Base-by-base conservation (phyloP, 2,888 invertebrate genomes). In the Eristalis arbustorum region DNA sequence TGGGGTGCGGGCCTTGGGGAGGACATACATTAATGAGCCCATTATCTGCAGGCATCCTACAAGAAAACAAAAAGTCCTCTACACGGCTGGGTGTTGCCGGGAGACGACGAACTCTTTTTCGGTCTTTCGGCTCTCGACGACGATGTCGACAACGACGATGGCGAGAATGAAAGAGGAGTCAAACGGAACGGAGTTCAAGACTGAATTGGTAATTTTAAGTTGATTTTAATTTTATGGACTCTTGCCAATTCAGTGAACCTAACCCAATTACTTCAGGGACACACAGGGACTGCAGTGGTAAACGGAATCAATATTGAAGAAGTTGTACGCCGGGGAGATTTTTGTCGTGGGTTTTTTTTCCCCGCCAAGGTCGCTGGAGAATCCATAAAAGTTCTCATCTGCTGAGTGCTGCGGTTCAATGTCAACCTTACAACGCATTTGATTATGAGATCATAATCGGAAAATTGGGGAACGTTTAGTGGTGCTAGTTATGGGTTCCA, bases 31-130 rank as follows among this genome's bases (percentile, higher is more conserved):
- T 57, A 69, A 63, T 69, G 69, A 22, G 13, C 8, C 57, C 69
- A 69, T 77, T 77, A 77, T 77, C 42, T 77, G 63, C 56, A 69
- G 63, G 77, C 63, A 37, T 18, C 56, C 69, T 71, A 71, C 14
- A 31, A 62, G 68, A 57, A 31, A 62, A 28, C 18, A 25, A 62
- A 61, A 62, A 49, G 3, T 18, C 49, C 49, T 14, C n/a, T 5
- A 42, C 14, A 0, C 42, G 22, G 22, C 57, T 59, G 59, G 59
- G 59, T 42, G 13, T 23, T 23, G 25, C 59, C 22, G 59, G 25
- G 11, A 59, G 23, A 59, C 11, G 13, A 59, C 11, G 13, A 59
- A 59, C 59, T 11, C 59, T 59, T 59, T n/a, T 59, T 59, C 25
- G 25, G 25, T n/a, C 18, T 56, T 18, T n/a, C n/a, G n/a, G 14